Conservation (phyloP, 2,888 invertebrate species). For the Leptothorax acervorum region DNA sequence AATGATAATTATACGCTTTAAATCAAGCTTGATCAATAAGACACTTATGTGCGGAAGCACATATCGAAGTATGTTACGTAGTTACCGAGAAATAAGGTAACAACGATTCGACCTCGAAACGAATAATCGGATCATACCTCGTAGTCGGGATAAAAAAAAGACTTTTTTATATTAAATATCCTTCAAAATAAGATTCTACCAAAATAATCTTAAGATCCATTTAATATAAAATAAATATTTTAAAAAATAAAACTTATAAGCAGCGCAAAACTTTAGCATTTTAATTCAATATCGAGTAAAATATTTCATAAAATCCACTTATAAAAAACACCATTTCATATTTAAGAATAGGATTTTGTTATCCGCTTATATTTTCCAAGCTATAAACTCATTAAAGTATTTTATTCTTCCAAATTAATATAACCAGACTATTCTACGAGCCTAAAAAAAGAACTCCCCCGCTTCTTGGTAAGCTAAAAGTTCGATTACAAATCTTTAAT, state of each 20-base stretch:
- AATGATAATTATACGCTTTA: too few relatives aligned
- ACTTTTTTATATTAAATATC: not conserved
- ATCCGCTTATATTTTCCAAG: not conserved
- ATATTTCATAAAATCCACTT: not conserved
- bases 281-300: not conserved
- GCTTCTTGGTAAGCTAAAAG: not conserved
- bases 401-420: not conserved
- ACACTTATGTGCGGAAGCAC: too few relatives aligned
- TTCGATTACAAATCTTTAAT: not conserved
- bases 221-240: constrained; percentile 9
- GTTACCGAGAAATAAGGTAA: too few relatives aligned
- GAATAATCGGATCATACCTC: too few relatives aligned
- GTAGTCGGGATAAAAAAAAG: too few relatives aligned
- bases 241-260: not conserved
- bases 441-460: not conserved
- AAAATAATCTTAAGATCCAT: not conserved
- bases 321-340: not conserved
- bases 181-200: not conserved
- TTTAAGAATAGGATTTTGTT: not conserved
- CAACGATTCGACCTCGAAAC: too few relatives aligned
- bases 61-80: too few relatives aligned
- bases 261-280: not conserved
- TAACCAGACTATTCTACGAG: not conserved
- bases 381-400: not conserved
- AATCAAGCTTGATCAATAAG: too few relatives aligned